phyloP scores from a whole-genome alignment of 2,888 invertebrate genomes.

The Catocala fraxini region DNA sequence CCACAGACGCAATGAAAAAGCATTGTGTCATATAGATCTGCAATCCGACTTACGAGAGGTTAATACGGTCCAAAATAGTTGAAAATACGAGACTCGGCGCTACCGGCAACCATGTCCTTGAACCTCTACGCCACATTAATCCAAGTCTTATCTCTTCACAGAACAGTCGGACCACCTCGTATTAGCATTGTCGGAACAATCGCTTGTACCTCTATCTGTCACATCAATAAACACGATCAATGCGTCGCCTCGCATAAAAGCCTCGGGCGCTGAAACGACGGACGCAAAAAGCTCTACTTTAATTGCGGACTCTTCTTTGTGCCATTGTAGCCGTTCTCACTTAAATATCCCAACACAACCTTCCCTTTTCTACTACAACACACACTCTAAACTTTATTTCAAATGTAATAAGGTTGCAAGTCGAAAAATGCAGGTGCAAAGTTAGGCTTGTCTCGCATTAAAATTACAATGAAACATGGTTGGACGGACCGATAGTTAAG shows the following conservation, averaged over 20 bases:
- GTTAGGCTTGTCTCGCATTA: conserved; percentile 48
- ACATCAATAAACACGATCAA: conserved; percentile 58
- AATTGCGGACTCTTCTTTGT: conserved; percentile 61
- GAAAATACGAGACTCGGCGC: too few relatives aligned
- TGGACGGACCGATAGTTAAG: conserved; percentile 54
- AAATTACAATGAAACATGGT: conserved; percentile 65
- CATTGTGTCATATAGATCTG: too few relatives aligned
- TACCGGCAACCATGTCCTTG: too few relatives aligned
- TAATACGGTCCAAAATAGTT: too few relatives aligned
- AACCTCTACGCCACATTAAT: background rate
- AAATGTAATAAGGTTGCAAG: conserved; percentile 9
- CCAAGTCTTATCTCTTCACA: background rate
- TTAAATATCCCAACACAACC: conserved; percentile 53
- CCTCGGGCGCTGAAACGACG: conserved; percentile 51
- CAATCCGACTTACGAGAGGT: too few relatives aligned
- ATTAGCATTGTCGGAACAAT: conserved; percentile 34
- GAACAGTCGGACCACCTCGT: conserved; percentile 6
- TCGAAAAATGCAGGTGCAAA: conserved; percentile 1
- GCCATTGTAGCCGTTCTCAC: conserved; percentile 57
- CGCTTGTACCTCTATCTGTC: conserved; percentile 41
- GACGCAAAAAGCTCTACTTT: conserved; percentile 59
- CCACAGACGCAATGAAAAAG: too few relatives aligned
- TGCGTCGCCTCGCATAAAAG: conserved; percentile 50
- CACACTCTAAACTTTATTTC: conserved; percentile 16
- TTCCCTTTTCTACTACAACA: conserved; percentile 21